Percentiles rank a stretch among this genome's conserved stretches.
Evolutionary conservation across 2,888 invertebrate species (phyloP).

Genomic region (Hemithea aestivaria): DNA sequence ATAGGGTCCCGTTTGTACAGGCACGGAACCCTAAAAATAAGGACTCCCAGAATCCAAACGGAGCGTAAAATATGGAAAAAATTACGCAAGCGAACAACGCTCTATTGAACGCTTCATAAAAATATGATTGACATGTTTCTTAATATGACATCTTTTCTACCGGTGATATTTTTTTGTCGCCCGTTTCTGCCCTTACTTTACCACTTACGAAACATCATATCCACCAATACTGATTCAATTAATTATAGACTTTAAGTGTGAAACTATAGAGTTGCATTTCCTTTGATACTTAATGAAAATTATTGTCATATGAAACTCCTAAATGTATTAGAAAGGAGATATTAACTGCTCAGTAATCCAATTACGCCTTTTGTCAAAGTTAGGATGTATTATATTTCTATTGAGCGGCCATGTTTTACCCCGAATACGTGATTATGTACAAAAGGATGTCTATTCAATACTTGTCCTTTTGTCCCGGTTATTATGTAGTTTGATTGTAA

Average conservation of each 20-base stretch:
- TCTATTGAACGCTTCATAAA: slow-evolving; percentile 72
- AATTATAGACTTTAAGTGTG: slow-evolving; percentile 1
- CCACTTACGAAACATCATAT: slow-evolving; percentile 18
- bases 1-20: too few species aligned
- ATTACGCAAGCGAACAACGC: slow-evolving; percentile 73
- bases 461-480: slow-evolving; percentile 55
- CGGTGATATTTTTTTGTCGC: slow-evolving; percentile 79
- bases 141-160: slow-evolving; percentile 77
- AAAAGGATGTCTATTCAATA: slow-evolving; percentile 59
- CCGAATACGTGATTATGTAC: slow-evolving; percentile 62
- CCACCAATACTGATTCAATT: slow-evolving; percentile 4
- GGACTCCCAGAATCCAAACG: slow-evolving; percentile 49
- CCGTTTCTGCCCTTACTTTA: slow-evolving; percentile 43
- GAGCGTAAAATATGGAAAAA: slow-evolving; percentile 72
- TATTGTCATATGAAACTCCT: slow-evolving; percentile 7
- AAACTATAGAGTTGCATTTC: slow-evolving; percentile 21
- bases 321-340: slow-evolving; percentile 61
- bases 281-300: neutral
- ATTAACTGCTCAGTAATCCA: slow-evolving; percentile 75
- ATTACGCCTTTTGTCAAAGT: slow-evolving; percentile 74
- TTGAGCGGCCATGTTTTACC: slow-evolving; percentile 63
- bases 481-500: slow-evolving; percentile 47
- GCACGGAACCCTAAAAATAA: too few species aligned
- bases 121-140: slow-evolving; percentile 79
- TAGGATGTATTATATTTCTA: slow-evolving; percentile 77